Conservation (phyloP, 2,888 invertebrate species). For the Monopis laevigella region DNA sequence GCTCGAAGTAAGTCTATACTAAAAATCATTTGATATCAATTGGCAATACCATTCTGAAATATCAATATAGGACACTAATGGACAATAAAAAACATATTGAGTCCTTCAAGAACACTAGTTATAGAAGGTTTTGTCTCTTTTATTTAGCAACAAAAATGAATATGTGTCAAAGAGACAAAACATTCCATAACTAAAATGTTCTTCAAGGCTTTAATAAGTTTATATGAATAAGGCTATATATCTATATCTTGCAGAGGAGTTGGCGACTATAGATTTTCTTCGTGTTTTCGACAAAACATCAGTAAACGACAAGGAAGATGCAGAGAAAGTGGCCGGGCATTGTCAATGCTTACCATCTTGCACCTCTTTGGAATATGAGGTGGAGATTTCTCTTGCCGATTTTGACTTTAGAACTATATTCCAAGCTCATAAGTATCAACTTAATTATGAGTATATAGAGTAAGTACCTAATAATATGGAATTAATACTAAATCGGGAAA, state of each 20-base stretch:
- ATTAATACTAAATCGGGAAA: too few relatives aligned
- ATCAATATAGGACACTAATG: not conserved
- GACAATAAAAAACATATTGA: not conserved
- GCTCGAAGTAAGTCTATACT: conserved; percentile 67
- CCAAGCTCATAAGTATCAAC: conserved; percentile 51
- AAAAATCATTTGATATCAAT: too few relatives aligned
- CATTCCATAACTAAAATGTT: too few relatives aligned
- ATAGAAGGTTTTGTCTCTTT: too few relatives aligned
- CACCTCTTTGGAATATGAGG: conserved; percentile 75
- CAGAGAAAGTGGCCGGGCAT: conserved; percentile 32
- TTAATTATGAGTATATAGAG: conserved; percentile 36
- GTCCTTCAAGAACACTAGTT: too few relatives aligned
- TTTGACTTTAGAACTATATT: conserved; percentile 71
- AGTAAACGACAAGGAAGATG: conserved; percentile 31
- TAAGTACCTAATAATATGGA: conserved; percentile 27
- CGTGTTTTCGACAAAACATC: conserved; percentile 31
- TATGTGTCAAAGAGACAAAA: too few relatives aligned
- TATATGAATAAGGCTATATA: too few relatives aligned
- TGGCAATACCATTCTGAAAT: too few relatives aligned
- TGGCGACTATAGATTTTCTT: conserved; percentile 56
- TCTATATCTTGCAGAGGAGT: conserved; percentile 44
- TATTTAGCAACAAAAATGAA: too few relatives aligned
- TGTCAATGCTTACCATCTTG: conserved; percentile 74
- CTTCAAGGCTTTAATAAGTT: too few relatives aligned
- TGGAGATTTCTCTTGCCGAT: conserved; percentile 77